These are phyloP conservation scores for Notechis scutatus DNA, from an alignment of 2,113 vertebrate species.

Conservation along the genomic window DNA sequence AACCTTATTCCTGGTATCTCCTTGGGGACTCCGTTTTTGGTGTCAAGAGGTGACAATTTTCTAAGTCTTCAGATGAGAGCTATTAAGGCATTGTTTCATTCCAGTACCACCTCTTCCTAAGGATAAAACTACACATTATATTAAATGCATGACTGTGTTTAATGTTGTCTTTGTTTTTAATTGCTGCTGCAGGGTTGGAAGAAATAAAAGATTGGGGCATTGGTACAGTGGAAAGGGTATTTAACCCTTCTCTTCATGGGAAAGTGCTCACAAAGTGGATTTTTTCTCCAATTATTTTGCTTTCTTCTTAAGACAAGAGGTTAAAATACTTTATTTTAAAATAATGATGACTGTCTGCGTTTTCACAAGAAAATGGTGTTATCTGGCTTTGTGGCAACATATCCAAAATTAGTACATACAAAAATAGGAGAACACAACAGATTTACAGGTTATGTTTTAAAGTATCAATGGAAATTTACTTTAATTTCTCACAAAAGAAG, in stretches of 20 bases:
- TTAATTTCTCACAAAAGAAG: not conserved
- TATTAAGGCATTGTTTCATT: not conserved
- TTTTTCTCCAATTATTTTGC: not conserved
- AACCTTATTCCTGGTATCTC: not conserved
- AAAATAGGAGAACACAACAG: conserved; percentile 8
- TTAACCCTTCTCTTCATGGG: not conserved
- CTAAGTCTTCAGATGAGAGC: not conserved
- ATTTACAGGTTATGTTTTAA: not conserved
- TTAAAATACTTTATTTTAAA: not conserved
- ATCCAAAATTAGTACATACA: not conserved
- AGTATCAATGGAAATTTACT: not conserved
- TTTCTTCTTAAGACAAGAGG: not conserved
- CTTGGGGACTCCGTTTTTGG: too few relatives aligned
- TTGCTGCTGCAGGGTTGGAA: not conserved
- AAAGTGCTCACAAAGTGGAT: not conserved
- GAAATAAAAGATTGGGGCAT: not conserved
- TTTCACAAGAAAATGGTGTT: not conserved
- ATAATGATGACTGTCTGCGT: not conserved
- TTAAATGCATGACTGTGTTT: not conserved
- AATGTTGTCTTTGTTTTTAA: not conserved
- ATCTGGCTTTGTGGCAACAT: not conserved
- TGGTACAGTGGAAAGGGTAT: not conserved
- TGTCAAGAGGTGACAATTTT: not conserved
- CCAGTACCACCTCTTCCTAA: not conserved
- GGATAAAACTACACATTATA: not conserved